Evolutionary conservation across 2,113 vertebrate species (phyloP).

Genomic region (rat (Rattus norvegicus)): DNA sequence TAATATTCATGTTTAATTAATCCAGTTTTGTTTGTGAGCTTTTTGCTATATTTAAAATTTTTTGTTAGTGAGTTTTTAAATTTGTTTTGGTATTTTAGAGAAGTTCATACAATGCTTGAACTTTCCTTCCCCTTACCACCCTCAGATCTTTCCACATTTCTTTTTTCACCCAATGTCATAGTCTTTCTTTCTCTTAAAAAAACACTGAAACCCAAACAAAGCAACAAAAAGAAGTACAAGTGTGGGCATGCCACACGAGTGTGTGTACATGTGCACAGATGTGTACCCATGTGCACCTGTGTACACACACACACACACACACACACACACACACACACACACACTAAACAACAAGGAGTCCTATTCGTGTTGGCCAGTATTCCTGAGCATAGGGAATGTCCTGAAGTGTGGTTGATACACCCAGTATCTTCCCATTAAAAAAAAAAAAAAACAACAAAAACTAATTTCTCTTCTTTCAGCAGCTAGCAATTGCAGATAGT

Average conservation of each 20-base stretch:
- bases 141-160: not conserved
- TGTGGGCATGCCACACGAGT: no score
- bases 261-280: no score
- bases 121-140: not conserved
- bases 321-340: not conserved
- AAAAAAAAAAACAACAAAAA: no score
- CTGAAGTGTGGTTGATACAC: not conserved
- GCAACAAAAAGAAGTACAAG: not conserved
- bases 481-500: not conserved
- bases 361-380: not conserved
- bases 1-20: not conserved
- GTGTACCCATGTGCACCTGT: no score
- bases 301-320: no score
- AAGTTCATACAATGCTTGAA: not conserved
- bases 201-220: not conserved
- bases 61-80: not conserved
- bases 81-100: not conserved
- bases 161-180: not conserved
- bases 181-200: not conserved
- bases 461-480: not conserved
- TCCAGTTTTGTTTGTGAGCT: not conserved
- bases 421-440: not conserved
- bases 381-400: not conserved
- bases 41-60: not conserved
- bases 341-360: not conserved